phyloP scores from a whole-genome alignment of 2,113 vertebrate species.

The Chlorodrepanis virens region DNA sequence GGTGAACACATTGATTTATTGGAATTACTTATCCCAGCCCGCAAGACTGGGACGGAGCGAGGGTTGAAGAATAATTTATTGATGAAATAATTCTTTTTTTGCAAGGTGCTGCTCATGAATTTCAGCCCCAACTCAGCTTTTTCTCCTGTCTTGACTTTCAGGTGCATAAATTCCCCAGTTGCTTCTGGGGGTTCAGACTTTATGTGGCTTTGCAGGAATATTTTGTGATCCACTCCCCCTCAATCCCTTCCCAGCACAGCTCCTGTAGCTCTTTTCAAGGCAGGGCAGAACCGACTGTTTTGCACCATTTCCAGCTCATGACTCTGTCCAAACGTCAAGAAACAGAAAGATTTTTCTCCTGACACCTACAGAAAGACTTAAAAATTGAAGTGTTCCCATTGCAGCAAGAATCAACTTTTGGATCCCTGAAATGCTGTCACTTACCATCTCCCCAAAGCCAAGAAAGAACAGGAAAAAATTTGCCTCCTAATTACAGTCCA shows the following conservation, averaged over 20 bases:
- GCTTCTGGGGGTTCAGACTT: background rate
- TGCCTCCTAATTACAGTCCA: background rate
- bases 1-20: background rate
- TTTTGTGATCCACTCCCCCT: background rate
- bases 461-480: background rate
- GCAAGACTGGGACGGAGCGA: rapidly evolving
- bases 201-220: background rate
- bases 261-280: background rate
- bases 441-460: background rate
- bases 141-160: background rate
- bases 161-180: background rate
- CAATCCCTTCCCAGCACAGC: background rate
- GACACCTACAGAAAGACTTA: background rate
- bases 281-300: background rate
- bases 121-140: background rate
- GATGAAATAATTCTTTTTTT: background rate
- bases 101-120: background rate
- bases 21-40: background rate
- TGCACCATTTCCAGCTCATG: background rate
- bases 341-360: background rate
- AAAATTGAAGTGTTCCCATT: background rate
- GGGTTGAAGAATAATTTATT: background rate
- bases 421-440: background rate
- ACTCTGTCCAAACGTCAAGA: background rate
- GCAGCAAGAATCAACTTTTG: background rate